These are phyloP conservation scores for Molossus molossus DNA, from an alignment of 2,797 vertebrate species.

Conservation along the genomic window DNA sequence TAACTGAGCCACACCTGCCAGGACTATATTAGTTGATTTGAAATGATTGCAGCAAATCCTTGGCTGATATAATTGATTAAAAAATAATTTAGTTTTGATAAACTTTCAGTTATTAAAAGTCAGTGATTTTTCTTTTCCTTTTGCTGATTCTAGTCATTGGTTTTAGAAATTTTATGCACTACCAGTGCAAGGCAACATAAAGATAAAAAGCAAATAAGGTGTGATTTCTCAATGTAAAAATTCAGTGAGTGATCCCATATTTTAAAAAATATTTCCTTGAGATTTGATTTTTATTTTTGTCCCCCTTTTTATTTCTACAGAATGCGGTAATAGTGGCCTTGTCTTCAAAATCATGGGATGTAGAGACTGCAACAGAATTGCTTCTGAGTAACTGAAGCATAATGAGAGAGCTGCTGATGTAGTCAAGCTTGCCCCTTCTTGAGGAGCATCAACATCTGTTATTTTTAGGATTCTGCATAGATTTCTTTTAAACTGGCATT, in stretches of 20 bases:
- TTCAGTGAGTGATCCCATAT: not conserved
- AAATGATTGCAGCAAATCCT: slow-evolving; percentile 36
- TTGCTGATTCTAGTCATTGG: not conserved
- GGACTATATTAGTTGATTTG: slow-evolving; percentile 10
- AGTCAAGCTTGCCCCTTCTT: slow-evolving; percentile 90
- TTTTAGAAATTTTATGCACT: slow-evolving; percentile 54
- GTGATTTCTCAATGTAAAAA: slow-evolving; percentile 29
- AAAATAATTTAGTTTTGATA: slow-evolving; percentile 42
- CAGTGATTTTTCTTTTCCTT: slow-evolving; percentile 2
- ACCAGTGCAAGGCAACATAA: not conserved
- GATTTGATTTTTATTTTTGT: slow-evolving; percentile 72
- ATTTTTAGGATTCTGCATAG: slow-evolving; percentile 95
- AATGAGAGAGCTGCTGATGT: slow-evolving; percentile 88
- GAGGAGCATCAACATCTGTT: slow-evolving; percentile 92
- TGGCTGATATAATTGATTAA: slow-evolving; percentile 35
- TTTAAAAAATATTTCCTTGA: slow-evolving; percentile 41
- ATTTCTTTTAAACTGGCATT: slow-evolving; percentile 94
- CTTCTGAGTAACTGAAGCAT: slow-evolving; percentile 98
- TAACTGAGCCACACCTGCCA: not conserved
- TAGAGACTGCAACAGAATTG: slow-evolving; percentile 98
- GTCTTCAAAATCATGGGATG: slow-evolving; percentile 99
- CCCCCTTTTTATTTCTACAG: slow-evolving; percentile 90
- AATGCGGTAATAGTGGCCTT: slow-evolving; percentile 99
- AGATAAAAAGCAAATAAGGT: not conserved
- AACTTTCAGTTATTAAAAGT: slow-evolving; percentile 55